Evolutionary conservation across 2,888 invertebrate genomes (phyloP), one percentile per base, ranked within the genome.

Genomic region (Hirtodrosophila duncani): DNA sequence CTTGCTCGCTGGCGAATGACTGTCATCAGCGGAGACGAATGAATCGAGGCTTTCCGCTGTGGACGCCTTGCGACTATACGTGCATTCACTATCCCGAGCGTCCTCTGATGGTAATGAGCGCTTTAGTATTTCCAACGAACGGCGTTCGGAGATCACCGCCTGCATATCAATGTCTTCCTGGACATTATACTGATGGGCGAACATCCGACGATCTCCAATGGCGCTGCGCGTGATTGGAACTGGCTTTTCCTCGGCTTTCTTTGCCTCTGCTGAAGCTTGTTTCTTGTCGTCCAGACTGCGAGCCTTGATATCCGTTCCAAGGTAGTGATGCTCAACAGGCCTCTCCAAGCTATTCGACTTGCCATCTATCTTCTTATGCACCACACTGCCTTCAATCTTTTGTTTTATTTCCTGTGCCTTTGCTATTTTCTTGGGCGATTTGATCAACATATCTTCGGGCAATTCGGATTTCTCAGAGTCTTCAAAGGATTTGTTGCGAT

Each of bases 311-410:
- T 92, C 92, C 0, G 88, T 85, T 16, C 88, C 89, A 1, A 91
- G 86, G 24, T 90, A 88, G 62, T 91, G 90, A 39, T 88, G 88
- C 41, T 92, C 91, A 1, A 86, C 88, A 46, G 91, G 90, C 75
- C 90, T 88, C 63, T 92, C 92, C 46, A 92, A 88, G 68, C 92
- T 92, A 71, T 91, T 91, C 0, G 92, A 91, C 63, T 92, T 92
- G 1, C 87, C 81, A 64, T 89, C 89, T 0, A 90, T 88, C 65
- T 91, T 91, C 63, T 90, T 90, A 65, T 91, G 90, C 3, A 91
- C 80, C 3, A 91, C 91, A 82, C 88, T 89, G 0, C 91, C 91
- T 83, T 91, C 91, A 33, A 91, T 91, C 81, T 89, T 89, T 58
- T 91, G 91, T 74, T 91, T 91, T 0, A 91, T 87, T 83, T 90